A percentile compares a stretch with the other conserved stretches of the same genome.
These are phyloP conservation scores for Matsumyia berberina DNA, from an alignment of 2,888 invertebrate species.

Conservation along the genomic window DNA sequence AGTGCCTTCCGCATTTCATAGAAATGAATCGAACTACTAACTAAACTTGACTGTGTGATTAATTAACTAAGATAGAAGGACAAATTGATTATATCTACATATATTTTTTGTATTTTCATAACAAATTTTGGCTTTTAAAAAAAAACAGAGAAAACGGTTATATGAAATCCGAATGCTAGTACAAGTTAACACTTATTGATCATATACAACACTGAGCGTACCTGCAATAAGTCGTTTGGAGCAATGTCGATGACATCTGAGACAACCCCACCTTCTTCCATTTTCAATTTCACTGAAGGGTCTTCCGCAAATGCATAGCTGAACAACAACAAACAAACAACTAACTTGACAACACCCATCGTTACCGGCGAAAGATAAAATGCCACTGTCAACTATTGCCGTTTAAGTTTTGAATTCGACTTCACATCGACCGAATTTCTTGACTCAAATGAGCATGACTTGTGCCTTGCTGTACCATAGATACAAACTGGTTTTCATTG, in stretches of 20 bases:
- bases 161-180: too few species aligned
- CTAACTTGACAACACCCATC: conserved; percentile 10
- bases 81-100: too few species aligned
- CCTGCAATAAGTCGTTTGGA: conserved; percentile 80
- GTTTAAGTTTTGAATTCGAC: background rate
- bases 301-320: conserved; percentile 4
- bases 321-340: background rate
- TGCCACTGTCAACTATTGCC: background rate
- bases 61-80: too few species aligned
- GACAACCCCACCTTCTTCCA: conserved; percentile 86
- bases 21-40: too few species aligned
- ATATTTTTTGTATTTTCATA: too few species aligned
- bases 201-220: background rate
- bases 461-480: background rate
- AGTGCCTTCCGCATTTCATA: too few species aligned
- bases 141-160: too few species aligned
- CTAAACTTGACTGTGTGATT: too few species aligned
- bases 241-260: conserved; percentile 90
- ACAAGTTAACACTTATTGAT: background rate
- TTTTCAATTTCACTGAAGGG: conserved; percentile 43
- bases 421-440: background rate
- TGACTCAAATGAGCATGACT: background rate
- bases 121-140: too few species aligned
- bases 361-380: background rate
- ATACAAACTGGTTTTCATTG: background rate